A percentile compares a stretch with the other conserved stretches of the same genome.
phyloP scores from a whole-genome alignment of 1,140 invertebrate species.

The Brachionus manjavacas region DNA sequence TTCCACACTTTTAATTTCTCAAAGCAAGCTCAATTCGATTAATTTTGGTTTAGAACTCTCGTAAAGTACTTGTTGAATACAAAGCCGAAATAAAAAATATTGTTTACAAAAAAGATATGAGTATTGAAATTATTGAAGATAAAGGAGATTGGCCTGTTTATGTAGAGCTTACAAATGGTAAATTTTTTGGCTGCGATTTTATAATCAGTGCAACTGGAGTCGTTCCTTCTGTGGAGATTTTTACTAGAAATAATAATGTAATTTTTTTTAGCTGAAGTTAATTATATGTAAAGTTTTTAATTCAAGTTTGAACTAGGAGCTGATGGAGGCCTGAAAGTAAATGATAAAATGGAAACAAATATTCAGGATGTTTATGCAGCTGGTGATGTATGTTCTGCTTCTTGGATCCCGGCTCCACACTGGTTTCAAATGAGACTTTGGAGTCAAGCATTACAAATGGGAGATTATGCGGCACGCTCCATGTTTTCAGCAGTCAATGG shows the following conservation, averaged over 20 bases:
- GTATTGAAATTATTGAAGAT: conserved; percentile 18
- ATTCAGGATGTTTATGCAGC: conserved; percentile 78
- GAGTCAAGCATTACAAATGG: conserved; percentile 97
- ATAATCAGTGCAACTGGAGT: conserved; percentile 93
- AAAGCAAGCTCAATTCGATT: not conserved
- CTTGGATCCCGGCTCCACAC: conserved; percentile 70
- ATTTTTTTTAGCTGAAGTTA: not conserved
- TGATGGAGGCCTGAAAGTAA: conserved; percentile 70
- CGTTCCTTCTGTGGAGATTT: conserved; percentile 60
- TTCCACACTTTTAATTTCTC: no score
- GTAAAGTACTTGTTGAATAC: conserved; percentile 62
- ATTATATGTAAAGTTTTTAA: not conserved
- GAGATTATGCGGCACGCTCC: conserved; percentile 79
- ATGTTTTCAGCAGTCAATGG: conserved; percentile 67
- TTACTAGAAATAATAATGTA: conserved; percentile 53
- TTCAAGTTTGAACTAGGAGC: conserved; percentile 44
- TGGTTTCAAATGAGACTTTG: conserved; percentile 94
- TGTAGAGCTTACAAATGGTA: conserved; percentile 70
- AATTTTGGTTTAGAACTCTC: conserved; percentile 53
- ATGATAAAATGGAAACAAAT: conserved; percentile 79
- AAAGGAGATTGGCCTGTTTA: conserved; percentile 65
- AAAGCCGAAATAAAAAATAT: conserved; percentile 65
- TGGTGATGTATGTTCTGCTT: conserved; percentile 80
- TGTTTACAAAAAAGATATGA: conserved; percentile 48
- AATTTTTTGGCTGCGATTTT: conserved; percentile 76